Base-by-base conservation (phyloP, 2,888 invertebrate species). In the Megamerina dolium region DNA sequence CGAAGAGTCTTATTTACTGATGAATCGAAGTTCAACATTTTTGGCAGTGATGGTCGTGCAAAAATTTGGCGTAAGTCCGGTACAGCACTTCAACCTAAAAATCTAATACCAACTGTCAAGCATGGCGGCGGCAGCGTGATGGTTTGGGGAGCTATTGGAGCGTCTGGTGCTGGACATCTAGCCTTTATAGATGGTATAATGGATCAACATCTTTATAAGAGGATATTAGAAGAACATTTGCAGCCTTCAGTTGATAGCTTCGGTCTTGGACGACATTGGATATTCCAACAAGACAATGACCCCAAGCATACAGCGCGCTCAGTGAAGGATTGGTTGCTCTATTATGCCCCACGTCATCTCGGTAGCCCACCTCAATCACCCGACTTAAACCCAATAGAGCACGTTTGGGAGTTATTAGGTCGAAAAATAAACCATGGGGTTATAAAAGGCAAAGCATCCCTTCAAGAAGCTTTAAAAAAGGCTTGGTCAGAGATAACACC, bases 61-160 rank as follows among this genome's bases (percentile, higher is more conserved):
- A 18, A 19, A 19, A 19, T 35, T 19, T 35, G 21, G 35, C 35
- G 3, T 19, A 35, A 35, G 3, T 13, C 35, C 20, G 20, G 4
- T 12, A 35, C 17, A 8, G 40, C n/a, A n/a, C n/a, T n/a, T n/a
- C n/a, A n/a, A n/a, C n/a, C n/a, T n/a, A n/a, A n/a, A n/a, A n/a
- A n/a, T n/a, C n/a, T n/a, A n/a, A n/a, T n/a, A n/a, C n/a, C n/a
- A n/a, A n/a, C n/a, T n/a, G n/a, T n/a, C n/a, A n/a, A n/a, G 26
- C 46, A 43, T 34, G 39, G 36, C 21, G 37, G 34, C 31, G 45
- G 38, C 29, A 45, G 37, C 35, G 38, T 46, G 9, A 23, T n/a
- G n/a, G n/a, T n/a, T n/a, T n/a, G n/a, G n/a, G n/a, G n/a, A n/a
- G n/a, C n/a, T n/a, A n/a, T n/a, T 46, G 39, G 37, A 34, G 37